Base-by-base conservation (phyloP, 2,797 vertebrate genomes). In the Tadarida brasiliensis region DNA sequence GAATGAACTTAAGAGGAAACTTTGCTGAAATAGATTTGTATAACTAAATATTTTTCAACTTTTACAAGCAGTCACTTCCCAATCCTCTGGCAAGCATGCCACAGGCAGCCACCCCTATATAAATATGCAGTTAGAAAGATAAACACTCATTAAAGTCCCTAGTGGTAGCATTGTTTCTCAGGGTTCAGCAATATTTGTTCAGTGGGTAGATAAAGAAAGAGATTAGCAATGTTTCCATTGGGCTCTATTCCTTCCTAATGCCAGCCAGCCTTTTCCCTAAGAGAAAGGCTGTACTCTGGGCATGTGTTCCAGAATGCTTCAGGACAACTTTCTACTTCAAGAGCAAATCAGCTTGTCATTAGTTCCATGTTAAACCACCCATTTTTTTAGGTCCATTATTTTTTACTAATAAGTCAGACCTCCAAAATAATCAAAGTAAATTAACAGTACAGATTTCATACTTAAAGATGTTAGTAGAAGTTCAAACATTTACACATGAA, bases 181-280 rank as follows among this genome's bases (percentile, higher is more conserved):
- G 65, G 44, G 87, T 95, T 96, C 87, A 61, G 92, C 47, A 96
- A 44, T 96, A 96, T 97, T 98, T 97, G 96, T 91, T 95, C 90
- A 97, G 95, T 93, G 90, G 90, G 84, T 67, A 95, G 96, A 96
- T 96, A 96, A 97, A 98, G 95, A 97, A 92, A 93, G 96, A 97
- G 95, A 93, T 97, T 97, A 96, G 91, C n/a, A 94, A 51, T 95
- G 88, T 97, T 97, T 96, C 88, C 83, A 89, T 1, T 94, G 95
- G 49, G 95, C 86, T 94, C 68, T 86, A 67, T 56, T 94, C 51
- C 78, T 94, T 94, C 81, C 94, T 89, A 93, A 73, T 96, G 59
- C 47, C 39, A 94, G 71, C 67, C 61, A 90, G 63, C 51, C 73
- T 54, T 96, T 82, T 90, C 73, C 63, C 17, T 59, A 70, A 78